Evolutionary conservation across 2,888 invertebrate species (phyloP).

Genomic region (Apamea epomidion): DNA sequence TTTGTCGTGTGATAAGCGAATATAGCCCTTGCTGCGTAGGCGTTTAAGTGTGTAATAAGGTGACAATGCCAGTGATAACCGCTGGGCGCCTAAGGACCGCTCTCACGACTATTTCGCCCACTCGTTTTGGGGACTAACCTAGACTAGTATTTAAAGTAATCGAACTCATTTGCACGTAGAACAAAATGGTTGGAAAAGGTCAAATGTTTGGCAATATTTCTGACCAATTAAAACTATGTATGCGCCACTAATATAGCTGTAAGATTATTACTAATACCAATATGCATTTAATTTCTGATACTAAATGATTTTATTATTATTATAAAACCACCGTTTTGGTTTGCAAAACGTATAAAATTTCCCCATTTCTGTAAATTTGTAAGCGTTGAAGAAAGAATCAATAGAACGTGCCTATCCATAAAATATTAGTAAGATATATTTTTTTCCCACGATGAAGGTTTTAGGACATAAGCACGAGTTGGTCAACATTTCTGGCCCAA

Average conservation of each 20-base stretch:
- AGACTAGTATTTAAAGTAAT: constrained; percentile 70
- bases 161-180: constrained; percentile 62
- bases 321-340: neutral
- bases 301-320: neutral
- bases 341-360: neutral
- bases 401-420: neutral
- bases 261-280: neutral
- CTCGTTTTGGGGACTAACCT: constrained; percentile 69
- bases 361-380: neutral
- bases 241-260: neutral
- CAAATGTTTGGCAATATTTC: constrained; percentile 18
- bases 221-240: constrained; percentile 28
- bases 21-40: constrained; percentile 59
- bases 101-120: constrained; percentile 81
- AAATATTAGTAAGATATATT: constrained; percentile 2
- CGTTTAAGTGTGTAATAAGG: constrained; percentile 56
- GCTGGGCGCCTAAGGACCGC: constrained; percentile 72
- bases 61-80: constrained; percentile 60
- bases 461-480: constrained; percentile 7
- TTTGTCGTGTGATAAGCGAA: constrained; percentile 55
- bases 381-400: neutral
- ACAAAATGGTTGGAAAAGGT: constrained; percentile 18
- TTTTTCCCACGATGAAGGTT: constrained; percentile 19
- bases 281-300: neutral
- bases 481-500: constrained; percentile 18